Evolutionary conservation across 2,113 vertebrate genomes (phyloP), one percentile per base, ranked within the genome.

Genomic region (Monarcha castaneiventris): DNA sequence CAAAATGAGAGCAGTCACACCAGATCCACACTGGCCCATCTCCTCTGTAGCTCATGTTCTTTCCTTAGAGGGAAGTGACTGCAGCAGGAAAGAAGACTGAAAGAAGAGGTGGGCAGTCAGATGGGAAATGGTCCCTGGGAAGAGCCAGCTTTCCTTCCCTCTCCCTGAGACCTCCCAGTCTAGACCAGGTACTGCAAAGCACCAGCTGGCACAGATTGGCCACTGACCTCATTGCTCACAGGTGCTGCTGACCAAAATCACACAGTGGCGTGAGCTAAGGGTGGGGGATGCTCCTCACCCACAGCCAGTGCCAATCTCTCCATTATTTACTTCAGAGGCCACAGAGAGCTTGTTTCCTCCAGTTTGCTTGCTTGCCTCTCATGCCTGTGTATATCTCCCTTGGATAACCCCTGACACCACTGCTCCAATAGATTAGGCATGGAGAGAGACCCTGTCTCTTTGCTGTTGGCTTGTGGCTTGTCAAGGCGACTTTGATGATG

Each of bases 221-320:
- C 27, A 3, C 56, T 66, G 55, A 21, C 41, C 1, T 0, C 14
- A 0, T 12, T 48, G 30, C 30, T 54, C 33, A 17, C 33, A 29
- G 66, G 30, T 11, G 0, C 51, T 82, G 0, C 74, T 87, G 61
- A 15, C 32, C 52, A n/a, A 82, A 64, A 29, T 35, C 62, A n/a
- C 48, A 9, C 23, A 11, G 15, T n/a, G 27, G 3, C 83, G 13
- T 52, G 52, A 76, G 48, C 29, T 72, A 8, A 55, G 48, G 44
- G 35, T 37, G 19, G 1, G 6, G 48, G 61, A 13, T 94, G 27
- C 18, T 92, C 22, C 37, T 89, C 35, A 73, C 13, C 71, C 44
- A 19, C 35, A 89, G 71, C 27, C 62, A 55, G 29, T 51, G 41
- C 41, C 0, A 2, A 6, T 62, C 48, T 63, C 39, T 41, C 79